A percentile compares a stretch with the other conserved stretches of the same genome.
Evolutionary conservation across 2,113 vertebrate species (phyloP).

Genomic region (Peromyscus leucopus): DNA sequence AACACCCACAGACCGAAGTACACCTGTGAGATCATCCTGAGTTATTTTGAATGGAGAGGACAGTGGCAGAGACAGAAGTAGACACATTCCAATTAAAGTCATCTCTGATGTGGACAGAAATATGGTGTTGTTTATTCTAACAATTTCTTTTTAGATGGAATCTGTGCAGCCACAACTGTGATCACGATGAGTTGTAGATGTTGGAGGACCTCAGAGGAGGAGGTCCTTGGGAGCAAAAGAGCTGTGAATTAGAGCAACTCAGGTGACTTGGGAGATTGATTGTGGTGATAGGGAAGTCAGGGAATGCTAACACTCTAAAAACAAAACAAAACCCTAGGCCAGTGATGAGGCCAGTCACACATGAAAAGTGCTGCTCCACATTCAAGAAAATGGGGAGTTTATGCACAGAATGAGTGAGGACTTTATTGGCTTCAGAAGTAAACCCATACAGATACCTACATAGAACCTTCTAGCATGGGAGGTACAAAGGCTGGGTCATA

Average conservation of each 20-base stretch:
- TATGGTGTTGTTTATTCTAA: not conserved
- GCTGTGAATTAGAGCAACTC: not conserved
- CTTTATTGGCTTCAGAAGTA: not conserved
- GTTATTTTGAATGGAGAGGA: not conserved
- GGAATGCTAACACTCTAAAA: not conserved
- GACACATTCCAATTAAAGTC: not conserved
- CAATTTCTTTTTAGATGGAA: slow-evolving; percentile 1
- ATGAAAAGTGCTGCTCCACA: not conserved
- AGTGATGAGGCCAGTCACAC: slow-evolving; percentile 1
- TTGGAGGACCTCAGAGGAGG: not conserved
- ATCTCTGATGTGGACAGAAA: slow-evolving; percentile 21
- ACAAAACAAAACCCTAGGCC: not conserved
- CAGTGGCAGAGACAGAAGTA: not conserved
- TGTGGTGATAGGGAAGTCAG: not conserved
- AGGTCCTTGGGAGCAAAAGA: slow-evolving; percentile 32
- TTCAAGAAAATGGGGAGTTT: not conserved
- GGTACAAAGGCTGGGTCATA: not conserved
- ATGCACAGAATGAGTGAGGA: not conserved
- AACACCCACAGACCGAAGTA: slow-evolving; percentile 3
- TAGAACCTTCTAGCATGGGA: not conserved
- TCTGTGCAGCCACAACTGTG: not conserved
- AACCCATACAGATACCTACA: not conserved
- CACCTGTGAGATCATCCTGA: not conserved
- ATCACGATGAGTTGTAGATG: slow-evolving; percentile 31
- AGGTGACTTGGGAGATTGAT: not conserved